Percentiles rank a stretch among this genome's conserved stretches.
Evolutionary conservation across 2,888 invertebrate species (phyloP).

Genomic region (Protodeltote pygarga): DNA sequence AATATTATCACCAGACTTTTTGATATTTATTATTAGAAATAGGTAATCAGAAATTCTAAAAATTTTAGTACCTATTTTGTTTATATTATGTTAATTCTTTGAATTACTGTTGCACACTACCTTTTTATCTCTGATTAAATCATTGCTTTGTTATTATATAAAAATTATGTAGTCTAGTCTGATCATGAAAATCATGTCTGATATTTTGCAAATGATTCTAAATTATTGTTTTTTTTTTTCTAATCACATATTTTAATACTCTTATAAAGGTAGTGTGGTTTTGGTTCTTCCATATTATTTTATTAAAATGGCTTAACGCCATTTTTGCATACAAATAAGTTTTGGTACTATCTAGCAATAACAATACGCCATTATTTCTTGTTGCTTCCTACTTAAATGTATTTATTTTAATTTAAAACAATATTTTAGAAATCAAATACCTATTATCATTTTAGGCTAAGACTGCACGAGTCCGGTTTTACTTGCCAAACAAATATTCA

Average conservation of each 20-base stretch:
- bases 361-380: conserved; percentile 33
- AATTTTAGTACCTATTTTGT: conserved; percentile 22
- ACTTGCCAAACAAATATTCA: neutral
- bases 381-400: conserved; percentile 28
- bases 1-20: conserved; percentile 29
- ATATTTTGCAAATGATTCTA: conserved; percentile 6
- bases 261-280: conserved; percentile 35
- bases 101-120: conserved; percentile 33
- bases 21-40: conserved; percentile 50
- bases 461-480: conserved; percentile 4
- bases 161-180: neutral
- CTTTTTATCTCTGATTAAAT: conserved; percentile 12
- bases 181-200: conserved; percentile 25
- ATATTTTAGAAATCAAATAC: conserved; percentile 19
- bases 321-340: conserved; percentile 27
- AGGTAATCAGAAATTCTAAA: conserved; percentile 38
- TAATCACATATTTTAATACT: conserved; percentile 8
- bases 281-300: conserved; percentile 52
- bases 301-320: conserved; percentile 21
- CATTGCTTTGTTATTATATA: conserved; percentile 6
- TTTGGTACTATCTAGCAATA: conserved; percentile 42
- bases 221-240: conserved; percentile 18
- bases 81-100: conserved; percentile 24
- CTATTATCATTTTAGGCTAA: conserved; percentile 19
- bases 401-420: conserved; percentile 35